Conservation (phyloP, 2,797 vertebrate species). For the Paratrypauchen microcephalus region DNA sequence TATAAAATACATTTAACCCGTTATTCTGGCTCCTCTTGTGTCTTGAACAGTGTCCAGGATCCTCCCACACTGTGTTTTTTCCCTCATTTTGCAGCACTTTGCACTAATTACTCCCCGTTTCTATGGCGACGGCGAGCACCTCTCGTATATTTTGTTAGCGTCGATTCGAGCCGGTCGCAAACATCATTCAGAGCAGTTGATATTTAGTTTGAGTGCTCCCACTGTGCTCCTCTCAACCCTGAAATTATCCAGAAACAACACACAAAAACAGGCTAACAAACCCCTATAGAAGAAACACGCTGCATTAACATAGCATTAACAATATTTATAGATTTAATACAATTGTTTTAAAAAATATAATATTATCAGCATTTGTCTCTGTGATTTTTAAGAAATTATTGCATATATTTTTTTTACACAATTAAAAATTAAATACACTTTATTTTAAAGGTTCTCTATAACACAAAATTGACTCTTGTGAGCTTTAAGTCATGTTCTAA, state of each 20-base stretch:
- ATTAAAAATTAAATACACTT: too few species aligned
- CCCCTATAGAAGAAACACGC: background rate
- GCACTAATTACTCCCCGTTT: slow-evolving; percentile 67
- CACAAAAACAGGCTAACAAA: background rate
- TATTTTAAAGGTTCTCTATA: too few species aligned
- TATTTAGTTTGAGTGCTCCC: slow-evolving; percentile 11
- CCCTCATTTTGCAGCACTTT: slow-evolving; percentile 49
- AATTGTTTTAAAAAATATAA: background rate
- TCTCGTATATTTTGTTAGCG: slow-evolving; percentile 35
- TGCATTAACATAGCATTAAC: background rate
- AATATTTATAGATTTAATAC: background rate
- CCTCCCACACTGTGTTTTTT: slow-evolving; percentile 42
- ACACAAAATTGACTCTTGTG: too few species aligned
- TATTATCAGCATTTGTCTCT: background rate
- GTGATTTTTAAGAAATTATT: background rate
- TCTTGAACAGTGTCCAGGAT: slow-evolving; percentile 59
- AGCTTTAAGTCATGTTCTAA: too few species aligned
- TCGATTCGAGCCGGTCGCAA: slow-evolving; percentile 36
- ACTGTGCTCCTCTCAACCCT: background rate
- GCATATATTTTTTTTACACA: too few species aligned
- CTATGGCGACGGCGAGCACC: slow-evolving; percentile 63
- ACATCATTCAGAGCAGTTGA: slow-evolving; percentile 24
- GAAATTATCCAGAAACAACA: background rate
- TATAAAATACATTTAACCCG: background rate
- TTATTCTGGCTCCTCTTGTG: slow-evolving; percentile 33